phyloP scores from a whole-genome alignment of 2,888 invertebrate genomes.

The Xanthorhoe designata region DNA sequence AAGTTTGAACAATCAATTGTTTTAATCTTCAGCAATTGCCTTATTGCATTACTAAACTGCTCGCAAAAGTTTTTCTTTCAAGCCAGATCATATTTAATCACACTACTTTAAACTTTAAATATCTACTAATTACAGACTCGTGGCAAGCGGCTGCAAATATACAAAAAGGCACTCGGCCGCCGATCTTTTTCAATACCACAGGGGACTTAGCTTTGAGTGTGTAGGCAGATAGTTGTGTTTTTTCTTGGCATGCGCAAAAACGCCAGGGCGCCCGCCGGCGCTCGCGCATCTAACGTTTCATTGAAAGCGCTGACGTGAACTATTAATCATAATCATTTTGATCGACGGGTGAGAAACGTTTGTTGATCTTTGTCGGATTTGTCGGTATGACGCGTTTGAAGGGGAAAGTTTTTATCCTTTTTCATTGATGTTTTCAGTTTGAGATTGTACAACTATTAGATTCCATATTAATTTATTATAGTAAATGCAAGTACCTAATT shows the following conservation, averaged over 20 bases:
- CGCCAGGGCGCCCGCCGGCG: slow-evolving; percentile 30
- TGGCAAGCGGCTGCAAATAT: background rate
- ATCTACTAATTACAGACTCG: background rate
- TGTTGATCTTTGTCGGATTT: slow-evolving; percentile 32
- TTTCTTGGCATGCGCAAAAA: slow-evolving; percentile 27
- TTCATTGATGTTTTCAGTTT: background rate
- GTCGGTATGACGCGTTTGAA: slow-evolving; percentile 26
- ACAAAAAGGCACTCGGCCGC: slow-evolving; percentile 1
- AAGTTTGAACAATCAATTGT: no score
- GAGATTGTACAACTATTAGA: background rate
- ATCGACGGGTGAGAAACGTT: slow-evolving; percentile 42
- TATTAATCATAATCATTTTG: slow-evolving; percentile 55
- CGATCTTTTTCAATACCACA: background rate
- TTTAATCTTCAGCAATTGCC: background rate
- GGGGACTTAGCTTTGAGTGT: slow-evolving; percentile 1
- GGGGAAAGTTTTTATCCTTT: slow-evolving; percentile 29
- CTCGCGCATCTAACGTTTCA: slow-evolving; percentile 32
- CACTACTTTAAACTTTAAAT: background rate
- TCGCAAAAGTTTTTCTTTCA: slow-evolving; percentile 6
- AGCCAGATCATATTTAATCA: slow-evolving; percentile 1
- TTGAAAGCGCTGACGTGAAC: slow-evolving; percentile 48
- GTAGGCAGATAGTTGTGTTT: slow-evolving; percentile 37
- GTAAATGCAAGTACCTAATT: background rate
- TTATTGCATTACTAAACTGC: slow-evolving; percentile 4
- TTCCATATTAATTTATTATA: background rate